These are phyloP conservation scores for Crematogaster levior DNA, from an alignment of 2,888 invertebrate species.

Conservation along the genomic window DNA sequence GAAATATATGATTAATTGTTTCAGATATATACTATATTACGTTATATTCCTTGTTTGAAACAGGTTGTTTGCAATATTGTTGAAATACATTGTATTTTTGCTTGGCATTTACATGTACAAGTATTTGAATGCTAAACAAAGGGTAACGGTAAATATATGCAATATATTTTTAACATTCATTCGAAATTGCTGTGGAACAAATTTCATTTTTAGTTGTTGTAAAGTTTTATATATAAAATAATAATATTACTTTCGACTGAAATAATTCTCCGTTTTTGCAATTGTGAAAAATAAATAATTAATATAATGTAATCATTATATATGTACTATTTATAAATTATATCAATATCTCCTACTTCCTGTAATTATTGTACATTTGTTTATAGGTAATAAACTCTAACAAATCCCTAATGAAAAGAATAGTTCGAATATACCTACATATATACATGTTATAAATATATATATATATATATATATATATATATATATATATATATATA, in stretches of 20 bases:
- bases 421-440: conserved; percentile 49
- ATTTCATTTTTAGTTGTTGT: no score
- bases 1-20: conserved; percentile 28
- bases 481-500: conserved; percentile 32
- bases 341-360: conserved; percentile 75
- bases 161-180: conserved; percentile 26
- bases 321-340: conserved; percentile 79
- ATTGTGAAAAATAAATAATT: conserved; percentile 58
- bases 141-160: background rate
- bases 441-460: conserved; percentile 16
- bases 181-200: conserved; percentile 7
- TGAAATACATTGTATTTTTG: background rate
- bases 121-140: conserved; percentile 9
- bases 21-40: conserved; percentile 9
- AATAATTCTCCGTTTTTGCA: conserved; percentile 56
- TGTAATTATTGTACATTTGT: conserved; percentile 84
- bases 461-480: conserved; percentile 20
- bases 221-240: no score
- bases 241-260: conserved; percentile 23
- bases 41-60: background rate
- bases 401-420: conserved; percentile 54
- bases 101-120: conserved; percentile 6
- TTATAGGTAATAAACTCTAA: conserved; percentile 74
- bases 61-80: no score
- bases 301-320: conserved; percentile 77